These are phyloP conservation scores for Chaunax sp. DNA, from an alignment of 2,797 vertebrate species.

Conservation along the genomic window DNA sequence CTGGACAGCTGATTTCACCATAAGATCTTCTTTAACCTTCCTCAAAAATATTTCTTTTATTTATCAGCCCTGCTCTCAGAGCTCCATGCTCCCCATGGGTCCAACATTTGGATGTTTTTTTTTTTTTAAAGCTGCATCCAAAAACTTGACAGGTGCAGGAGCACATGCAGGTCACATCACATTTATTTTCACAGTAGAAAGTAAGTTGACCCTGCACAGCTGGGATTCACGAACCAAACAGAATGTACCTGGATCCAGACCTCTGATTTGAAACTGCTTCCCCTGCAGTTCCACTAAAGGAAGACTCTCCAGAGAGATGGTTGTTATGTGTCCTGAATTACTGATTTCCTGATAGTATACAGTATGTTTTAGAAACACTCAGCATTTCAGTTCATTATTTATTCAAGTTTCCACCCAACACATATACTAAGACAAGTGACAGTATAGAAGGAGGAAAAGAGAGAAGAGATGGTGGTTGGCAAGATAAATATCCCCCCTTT, in stretches of 20 bases:
- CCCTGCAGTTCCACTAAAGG: too few relatives aligned
- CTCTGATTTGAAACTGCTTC: background rate
- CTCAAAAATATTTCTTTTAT: constrained; percentile 41
- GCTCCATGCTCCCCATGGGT: constrained; percentile 6
- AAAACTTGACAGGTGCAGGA: constrained; percentile 20
- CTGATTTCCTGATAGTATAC: too few relatives aligned
- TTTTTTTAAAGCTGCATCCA: constrained; percentile 12
- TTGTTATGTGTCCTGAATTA: too few relatives aligned
- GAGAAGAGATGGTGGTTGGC: too few relatives aligned
- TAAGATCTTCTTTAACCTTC: constrained; percentile 37
- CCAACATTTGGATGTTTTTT: constrained; percentile 2
- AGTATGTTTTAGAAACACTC: too few relatives aligned
- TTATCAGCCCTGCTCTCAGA: constrained; percentile 27
- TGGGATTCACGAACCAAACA: constrained; percentile 19
- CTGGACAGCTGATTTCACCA: constrained; percentile 18
- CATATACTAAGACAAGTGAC: too few relatives aligned
- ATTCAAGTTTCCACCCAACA: too few relatives aligned
- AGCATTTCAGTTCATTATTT: too few relatives aligned
- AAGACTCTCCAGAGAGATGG: too few relatives aligned
- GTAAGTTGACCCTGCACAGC: background rate
- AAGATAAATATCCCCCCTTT: too few relatives aligned
- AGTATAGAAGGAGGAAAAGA: too few relatives aligned
- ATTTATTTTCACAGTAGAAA: constrained; percentile 5
- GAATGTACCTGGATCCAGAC: background rate
- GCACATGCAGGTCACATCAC: constrained; percentile 18